Evolutionary conservation across 2,113 vertebrate genomes (phyloP), one percentile per base, ranked within the genome.

Genomic region (Phocoena phocoena): DNA sequence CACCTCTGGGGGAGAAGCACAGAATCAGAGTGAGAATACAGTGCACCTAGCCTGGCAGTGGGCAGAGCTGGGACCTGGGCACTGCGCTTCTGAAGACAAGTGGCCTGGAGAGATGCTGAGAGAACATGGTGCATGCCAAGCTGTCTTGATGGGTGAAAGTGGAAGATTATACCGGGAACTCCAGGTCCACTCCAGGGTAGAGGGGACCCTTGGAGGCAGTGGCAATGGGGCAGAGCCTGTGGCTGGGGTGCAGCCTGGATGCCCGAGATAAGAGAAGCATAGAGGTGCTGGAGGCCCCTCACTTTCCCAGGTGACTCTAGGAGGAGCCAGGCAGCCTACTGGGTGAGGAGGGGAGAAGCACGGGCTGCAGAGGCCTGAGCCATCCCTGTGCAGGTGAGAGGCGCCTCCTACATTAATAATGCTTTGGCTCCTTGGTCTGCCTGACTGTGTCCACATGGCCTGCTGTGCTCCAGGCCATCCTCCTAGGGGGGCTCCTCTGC

Each of bases 71-170:
- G 74, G 55, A 18, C 33, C 79, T 21, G 1, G 31, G 44, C 18
- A 23, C 23, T 3, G 8, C 4, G 18, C 63, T 70, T 85, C 41
- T 47, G 58, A 15, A 8, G 9, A 41, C n/a, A 50, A 18, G 7
- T 53, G 25, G 47, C 21, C 55, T 63, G 26, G 38, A 33, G n/a
- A 58, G 77, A 26, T 80, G 53, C 53, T 26, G 8, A 17, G n/a
- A 47, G 33, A 77, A 33, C 0, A 0, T 81, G 87, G 17, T 47
- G 23, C 1, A 6, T 20, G 8, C 17, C 41, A 47, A 13, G 31
- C 53, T 47, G n/a, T 47, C 41, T 50, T 36, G 53, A 41, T 38
- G 14, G 10, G 18, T 9, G 38, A 44, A 15, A 33, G 44, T 4
- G 14, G 17, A 28, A 84, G 18, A 50, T 38, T 65, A 8, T 83